phyloP scores from a whole-genome alignment of 2,888 invertebrate species.

The Rhyacophila evoluta region DNA sequence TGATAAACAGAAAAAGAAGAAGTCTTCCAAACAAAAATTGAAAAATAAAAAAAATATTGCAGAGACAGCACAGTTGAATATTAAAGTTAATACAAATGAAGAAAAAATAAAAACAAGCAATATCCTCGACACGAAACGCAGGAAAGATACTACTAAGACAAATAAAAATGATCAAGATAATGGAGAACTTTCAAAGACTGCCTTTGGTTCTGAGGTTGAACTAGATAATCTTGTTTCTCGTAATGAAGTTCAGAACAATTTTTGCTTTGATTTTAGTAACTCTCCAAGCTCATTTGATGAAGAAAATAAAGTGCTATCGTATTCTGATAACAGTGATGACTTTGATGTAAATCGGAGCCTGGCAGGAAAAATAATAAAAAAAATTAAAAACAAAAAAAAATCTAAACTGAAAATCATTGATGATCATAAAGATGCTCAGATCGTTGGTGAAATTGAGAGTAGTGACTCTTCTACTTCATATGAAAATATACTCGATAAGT shows the following conservation, averaged over 20 bases:
- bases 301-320: constrained; percentile 25
- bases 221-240: not conserved
- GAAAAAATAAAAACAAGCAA: not conserved
- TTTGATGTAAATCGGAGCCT: constrained; percentile 38
- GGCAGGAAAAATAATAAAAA: constrained; percentile 37
- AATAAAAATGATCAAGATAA: not conserved
- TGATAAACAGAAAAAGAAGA: not conserved
- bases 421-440: not conserved
- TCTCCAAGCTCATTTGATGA: not conserved
- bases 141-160: not conserved
- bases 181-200: too few relatives aligned
- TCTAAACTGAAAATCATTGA: too few relatives aligned
- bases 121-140: not conserved
- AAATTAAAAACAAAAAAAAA: constrained; percentile 17
- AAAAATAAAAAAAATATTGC: not conserved
- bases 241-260: not conserved
- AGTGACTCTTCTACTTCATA: not conserved
- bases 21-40: not conserved
- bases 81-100: not conserved
- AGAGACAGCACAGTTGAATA: not conserved
- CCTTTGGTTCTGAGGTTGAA: not conserved
- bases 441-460: not conserved
- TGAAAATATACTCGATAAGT: constrained; percentile 20
- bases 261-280: not conserved
- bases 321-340: not conserved